These are phyloP conservation scores for Panthera tigris DNA, from an alignment of 2,113 vertebrate genomes.

Conservation along the genomic window DNA sequence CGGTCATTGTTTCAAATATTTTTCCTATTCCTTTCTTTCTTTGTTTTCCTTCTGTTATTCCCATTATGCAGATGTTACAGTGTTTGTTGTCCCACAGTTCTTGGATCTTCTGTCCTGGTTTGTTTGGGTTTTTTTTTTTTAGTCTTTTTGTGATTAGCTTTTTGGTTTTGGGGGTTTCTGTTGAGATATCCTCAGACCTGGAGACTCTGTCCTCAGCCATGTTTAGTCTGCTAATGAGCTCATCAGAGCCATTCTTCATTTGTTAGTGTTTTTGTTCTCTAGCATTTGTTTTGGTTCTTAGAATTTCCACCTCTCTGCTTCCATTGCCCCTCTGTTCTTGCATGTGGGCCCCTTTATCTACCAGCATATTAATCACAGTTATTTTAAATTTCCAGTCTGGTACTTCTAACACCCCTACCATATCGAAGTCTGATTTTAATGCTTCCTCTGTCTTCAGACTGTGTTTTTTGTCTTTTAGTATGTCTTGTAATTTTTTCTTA, in stretches of 20 bases:
- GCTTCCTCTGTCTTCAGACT: background rate
- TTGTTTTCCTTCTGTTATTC: background rate
- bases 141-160: background rate
- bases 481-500: background rate
- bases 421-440: background rate
- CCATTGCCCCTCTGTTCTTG: background rate
- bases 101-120: background rate
- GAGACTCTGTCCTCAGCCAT: background rate
- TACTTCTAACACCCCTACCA: background rate
- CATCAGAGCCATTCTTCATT: background rate
- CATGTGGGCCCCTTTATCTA: background rate
- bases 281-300: background rate
- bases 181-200: background rate
- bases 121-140: background rate
- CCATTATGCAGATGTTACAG: fast-evolving
- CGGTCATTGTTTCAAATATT: background rate
- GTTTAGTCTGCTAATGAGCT: background rate
- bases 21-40: background rate
- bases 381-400: background rate
- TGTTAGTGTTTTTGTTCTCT: background rate
- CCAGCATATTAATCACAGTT: background rate
- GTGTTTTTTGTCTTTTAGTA: background rate
- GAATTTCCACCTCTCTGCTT: background rate
- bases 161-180: background rate
- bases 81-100: background rate